Conservation (phyloP, 2,113 vertebrate genomes). For the Lepus europaeus region DNA sequence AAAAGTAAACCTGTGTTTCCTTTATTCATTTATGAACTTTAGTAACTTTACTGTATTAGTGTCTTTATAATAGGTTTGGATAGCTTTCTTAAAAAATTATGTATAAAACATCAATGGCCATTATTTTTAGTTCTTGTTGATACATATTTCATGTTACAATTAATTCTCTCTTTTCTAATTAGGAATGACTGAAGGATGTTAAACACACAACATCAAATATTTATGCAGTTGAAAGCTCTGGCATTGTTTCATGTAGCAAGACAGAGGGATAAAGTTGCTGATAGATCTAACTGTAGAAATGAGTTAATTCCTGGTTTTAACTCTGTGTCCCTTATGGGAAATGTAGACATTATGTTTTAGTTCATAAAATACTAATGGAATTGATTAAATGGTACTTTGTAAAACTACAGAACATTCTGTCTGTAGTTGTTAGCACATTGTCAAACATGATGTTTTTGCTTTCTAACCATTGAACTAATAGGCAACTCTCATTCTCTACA, state of each 20-base stretch:
- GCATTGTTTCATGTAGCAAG: not conserved
- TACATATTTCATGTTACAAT: not conserved
- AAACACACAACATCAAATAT: not conserved
- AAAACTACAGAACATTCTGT: constrained; percentile 53
- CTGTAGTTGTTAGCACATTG: constrained; percentile 31
- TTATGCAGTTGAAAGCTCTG: not conserved
- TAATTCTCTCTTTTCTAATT: not conserved
- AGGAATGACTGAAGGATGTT: not conserved
- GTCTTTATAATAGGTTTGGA: not conserved
- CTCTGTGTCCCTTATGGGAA: not conserved
- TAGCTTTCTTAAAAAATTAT: not conserved
- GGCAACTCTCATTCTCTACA: not conserved
- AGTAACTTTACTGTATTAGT: not conserved
- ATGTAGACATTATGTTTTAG: constrained; percentile 14
- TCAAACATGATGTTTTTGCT: not conserved
- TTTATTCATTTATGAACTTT: constrained; percentile 6
- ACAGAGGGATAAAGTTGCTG: not conserved
- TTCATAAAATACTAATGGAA: constrained; percentile 6
- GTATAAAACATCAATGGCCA: not conserved
- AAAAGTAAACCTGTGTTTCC: not conserved
- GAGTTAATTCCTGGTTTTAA: constrained; percentile 30
- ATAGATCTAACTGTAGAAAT: not conserved
- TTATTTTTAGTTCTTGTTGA: not conserved
- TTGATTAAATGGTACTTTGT: constrained; percentile 43
- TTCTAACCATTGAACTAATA: not conserved